Evolutionary conservation across 2,888 invertebrate species (phyloP), one percentile per base, ranked within the genome.

Genomic region (Catocala fraxini): DNA sequence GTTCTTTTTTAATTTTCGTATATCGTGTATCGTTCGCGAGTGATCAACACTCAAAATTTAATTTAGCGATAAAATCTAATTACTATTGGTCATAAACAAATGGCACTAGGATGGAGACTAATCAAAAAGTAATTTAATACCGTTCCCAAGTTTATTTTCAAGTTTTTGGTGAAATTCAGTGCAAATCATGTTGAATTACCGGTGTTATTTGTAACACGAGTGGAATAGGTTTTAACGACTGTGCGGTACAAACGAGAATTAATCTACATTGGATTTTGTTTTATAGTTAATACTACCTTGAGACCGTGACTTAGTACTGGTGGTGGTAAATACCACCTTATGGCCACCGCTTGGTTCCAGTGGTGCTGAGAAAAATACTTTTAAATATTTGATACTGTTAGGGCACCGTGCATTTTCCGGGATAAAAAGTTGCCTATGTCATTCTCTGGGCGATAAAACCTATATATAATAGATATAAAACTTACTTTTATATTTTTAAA

Each of bases 91-190:
- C 48, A 60, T 70, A 74, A 65, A 77, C 65, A 74, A 76, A 73
- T 65, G 65, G 68, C 56, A 70, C 59, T 69, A 64, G 55, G 68
- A 68, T 60, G 59, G 62, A 75, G 73, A 70, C 75, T 77, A 83
- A 86, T 86, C 84, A 85, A 83, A 86, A 82, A 83, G 84, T 79
- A 81, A 86, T 86, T 82, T 80, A 82, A 84, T 76, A 80, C 75
- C 74, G 73, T 77, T 84, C 70, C 59, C 78, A 82, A 78, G 67
- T 79, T 71, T 71, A 73, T 25, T 63, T 72, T 62, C 57, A 69
- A 74, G 68, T 73, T 77, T 72, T 75, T 59, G 61, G 59, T 51
- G 46, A 55, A 63, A 71, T 71, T 63, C 65, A 60, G 67, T 63
- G 63, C 71, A 65, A 71, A 73, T 75, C 63, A 71, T 68, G 48